Evolutionary conservation across 2,113 vertebrate species (phyloP).

Genomic region (Vombatus ursinus): DNA sequence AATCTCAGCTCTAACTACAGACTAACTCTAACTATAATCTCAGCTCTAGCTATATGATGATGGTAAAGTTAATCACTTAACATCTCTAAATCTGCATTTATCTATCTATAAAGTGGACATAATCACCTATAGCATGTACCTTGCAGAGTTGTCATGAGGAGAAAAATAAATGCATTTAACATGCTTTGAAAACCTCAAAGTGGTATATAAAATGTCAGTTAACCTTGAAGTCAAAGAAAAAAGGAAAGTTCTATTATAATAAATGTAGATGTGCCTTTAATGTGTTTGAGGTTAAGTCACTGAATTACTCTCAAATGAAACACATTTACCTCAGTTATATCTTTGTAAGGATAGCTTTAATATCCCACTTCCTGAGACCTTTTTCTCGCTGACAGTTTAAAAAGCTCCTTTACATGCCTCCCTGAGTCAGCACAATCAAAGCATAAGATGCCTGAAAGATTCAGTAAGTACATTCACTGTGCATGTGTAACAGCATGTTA

Average conservation of each 20-base stretch:
- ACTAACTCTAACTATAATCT: too few species aligned
- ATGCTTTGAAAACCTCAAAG: neutral
- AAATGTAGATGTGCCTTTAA: neutral
- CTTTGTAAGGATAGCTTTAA: constrained; percentile 43
- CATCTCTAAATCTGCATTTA: neutral
- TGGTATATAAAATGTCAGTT: neutral
- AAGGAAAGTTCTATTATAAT: neutral
- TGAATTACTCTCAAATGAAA: constrained; percentile 16
- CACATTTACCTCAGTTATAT: constrained; percentile 7
- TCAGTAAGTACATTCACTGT: fast-evolving
- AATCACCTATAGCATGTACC: too few species aligned
- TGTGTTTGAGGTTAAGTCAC: neutral
- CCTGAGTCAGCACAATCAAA: constrained; percentile 37
- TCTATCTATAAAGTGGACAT: too few species aligned
- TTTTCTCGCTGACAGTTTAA: neutral
- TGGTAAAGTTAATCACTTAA: too few species aligned
- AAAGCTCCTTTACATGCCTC: constrained; percentile 32
- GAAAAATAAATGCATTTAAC: neutral
- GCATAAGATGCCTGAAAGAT: neutral
- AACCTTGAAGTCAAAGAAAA: neutral
- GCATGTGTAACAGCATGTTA: neutral
- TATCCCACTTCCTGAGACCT: constrained; percentile 42
- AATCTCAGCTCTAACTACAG: too few species aligned
- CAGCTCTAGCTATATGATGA: too few species aligned
- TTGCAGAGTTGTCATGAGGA: too few species aligned